Conservation (phyloP, 2,797 vertebrate genomes). For the Pipistrellus pipistrellus region DNA sequence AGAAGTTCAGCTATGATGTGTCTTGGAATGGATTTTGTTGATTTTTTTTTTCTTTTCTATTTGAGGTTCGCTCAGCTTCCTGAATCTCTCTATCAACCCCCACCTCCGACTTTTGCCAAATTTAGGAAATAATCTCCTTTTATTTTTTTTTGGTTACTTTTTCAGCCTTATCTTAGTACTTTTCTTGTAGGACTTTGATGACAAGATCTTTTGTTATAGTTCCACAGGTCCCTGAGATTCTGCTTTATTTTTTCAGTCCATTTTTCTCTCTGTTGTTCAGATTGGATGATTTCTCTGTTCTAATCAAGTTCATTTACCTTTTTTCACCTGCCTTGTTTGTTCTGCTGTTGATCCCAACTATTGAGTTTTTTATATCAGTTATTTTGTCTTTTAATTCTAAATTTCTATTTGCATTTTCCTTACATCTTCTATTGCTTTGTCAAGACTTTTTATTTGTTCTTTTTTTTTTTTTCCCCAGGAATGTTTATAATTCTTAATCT, state of each 20-base stretch:
- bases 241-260: background rate
- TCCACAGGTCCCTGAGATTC: background rate
- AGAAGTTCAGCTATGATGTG: background rate
- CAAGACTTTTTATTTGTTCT: background rate
- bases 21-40: constrained; percentile 19
- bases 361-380: background rate
- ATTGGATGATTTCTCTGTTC: background rate
- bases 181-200: background rate
- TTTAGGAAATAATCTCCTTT: background rate
- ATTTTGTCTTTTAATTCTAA: constrained; percentile 41
- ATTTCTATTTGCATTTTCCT: background rate
- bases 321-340: constrained; percentile 7
- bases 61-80: background rate
- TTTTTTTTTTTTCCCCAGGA: too few relatives aligned
- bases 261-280: background rate
- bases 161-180: background rate
- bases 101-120: background rate
- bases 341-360: background rate
- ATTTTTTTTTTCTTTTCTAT: background rate
- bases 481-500: background rate
- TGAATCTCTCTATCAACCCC: background rate
- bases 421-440: background rate
- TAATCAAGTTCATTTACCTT: constrained; percentile 24
- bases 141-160: background rate
- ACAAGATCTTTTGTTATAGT: background rate